A percentile compares a stretch with the other conserved stretches of the same genome.
Evolutionary conservation across 2,888 invertebrate species (phyloP).

Genomic region (Tenthredo distinguenda): DNA sequence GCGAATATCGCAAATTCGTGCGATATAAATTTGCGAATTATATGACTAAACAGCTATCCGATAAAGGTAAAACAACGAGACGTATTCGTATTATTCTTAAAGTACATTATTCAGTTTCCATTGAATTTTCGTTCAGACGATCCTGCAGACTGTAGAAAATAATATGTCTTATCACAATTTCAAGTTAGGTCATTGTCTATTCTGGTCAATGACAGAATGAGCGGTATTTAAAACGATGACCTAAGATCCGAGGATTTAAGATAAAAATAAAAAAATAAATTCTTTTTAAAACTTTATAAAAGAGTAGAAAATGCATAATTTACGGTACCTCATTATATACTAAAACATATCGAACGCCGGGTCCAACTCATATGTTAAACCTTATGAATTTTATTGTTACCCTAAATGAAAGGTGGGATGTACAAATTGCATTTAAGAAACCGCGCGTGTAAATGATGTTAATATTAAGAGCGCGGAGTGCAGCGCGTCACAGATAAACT

Average conservation of each 20-base stretch:
- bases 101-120: constrained; percentile 27
- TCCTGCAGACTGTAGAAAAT: neutral
- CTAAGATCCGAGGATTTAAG: constrained; percentile 57
- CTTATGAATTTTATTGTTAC: neutral
- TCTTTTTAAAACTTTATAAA: constrained; percentile 1
- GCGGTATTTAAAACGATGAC: constrained; percentile 65
- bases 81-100: neutral
- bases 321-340: neutral
- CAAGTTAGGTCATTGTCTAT: constrained; percentile 51
- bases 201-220: constrained; percentile 51
- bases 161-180: constrained; percentile 50
- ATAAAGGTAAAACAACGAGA: constrained; percentile 5
- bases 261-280: neutral
- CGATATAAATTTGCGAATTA: neutral
- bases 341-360: neutral
- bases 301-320: neutral
- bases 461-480: neutral
- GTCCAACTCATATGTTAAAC: neutral
- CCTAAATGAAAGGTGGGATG: neutral
- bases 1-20: neutral
- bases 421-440: neutral
- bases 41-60: constrained; percentile 3
- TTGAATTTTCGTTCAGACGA: constrained; percentile 12
- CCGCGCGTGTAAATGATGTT: neutral
- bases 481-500: constrained; percentile 39